Evolutionary conservation across 2,888 invertebrate species (phyloP).

Genomic region (Acrobasis suavella): DNA sequence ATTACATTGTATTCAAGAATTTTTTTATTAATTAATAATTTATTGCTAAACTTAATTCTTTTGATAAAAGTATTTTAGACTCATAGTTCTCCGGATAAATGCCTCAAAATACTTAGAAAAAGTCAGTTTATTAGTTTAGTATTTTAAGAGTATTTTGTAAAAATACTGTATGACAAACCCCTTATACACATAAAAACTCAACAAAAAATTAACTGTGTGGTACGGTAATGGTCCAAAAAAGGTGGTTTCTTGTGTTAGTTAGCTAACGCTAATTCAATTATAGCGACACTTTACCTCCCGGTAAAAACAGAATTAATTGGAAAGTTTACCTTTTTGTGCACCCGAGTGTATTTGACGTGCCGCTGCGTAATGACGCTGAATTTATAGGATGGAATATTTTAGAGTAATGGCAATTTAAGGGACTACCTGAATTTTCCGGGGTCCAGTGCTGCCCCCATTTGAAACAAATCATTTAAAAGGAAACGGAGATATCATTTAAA

Average conservation of each 20-base stretch:
- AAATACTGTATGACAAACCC: background rate
- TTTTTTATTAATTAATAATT: no score
- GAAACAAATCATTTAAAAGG: no score
- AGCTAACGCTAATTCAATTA: slow-evolving; percentile 15
- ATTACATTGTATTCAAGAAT: no score
- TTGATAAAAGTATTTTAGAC: no score
- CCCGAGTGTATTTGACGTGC: background rate
- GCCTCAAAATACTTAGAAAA: no score
- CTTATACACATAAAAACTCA: background rate
- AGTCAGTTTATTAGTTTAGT: no score
- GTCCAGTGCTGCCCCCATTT: no score
- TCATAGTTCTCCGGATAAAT: no score
- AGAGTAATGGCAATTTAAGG: background rate
- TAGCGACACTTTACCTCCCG: slow-evolving; percentile 7
- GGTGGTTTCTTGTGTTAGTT: slow-evolving; percentile 13
- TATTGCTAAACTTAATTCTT: no score
- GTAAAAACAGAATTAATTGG: slow-evolving; percentile 10
- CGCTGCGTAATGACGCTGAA: background rate
- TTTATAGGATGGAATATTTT: background rate
- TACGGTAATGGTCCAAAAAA: slow-evolving; percentile 5
- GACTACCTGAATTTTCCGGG: no score
- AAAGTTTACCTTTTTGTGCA: slow-evolving; percentile 15
- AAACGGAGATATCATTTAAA: no score
- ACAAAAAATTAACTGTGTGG: background rate
- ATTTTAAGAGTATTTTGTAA: no score